Percentiles rank a stretch among this genome's conserved stretches.
Conservation (phyloP, 2,888 invertebrate species). For the Rhagophthalmus giganteus region DNA sequence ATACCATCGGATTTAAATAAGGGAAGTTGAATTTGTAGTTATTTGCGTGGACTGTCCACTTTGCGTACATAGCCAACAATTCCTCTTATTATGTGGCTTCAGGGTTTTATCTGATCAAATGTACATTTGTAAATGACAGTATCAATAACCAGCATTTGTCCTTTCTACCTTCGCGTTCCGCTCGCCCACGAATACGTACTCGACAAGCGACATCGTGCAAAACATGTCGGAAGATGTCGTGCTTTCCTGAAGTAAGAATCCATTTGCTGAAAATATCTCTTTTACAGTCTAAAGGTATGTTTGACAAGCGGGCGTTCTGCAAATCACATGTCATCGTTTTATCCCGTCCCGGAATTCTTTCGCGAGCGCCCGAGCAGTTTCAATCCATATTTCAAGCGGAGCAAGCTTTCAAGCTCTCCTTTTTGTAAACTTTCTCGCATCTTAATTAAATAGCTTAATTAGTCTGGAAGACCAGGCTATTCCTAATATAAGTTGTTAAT, state of each 20-base stretch:
- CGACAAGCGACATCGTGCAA: conserved; percentile 38
- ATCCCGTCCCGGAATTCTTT: conserved; percentile 9
- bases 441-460: conserved; percentile 27
- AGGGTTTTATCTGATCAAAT: conserved; percentile 42
- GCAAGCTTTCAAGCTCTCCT: conserved; percentile 3
- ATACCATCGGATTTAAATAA: conserved; percentile 12
- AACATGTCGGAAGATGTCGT: conserved; percentile 35
- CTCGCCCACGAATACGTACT: conserved; percentile 37
- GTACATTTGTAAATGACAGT: conserved; percentile 51
- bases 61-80: conserved; percentile 21
- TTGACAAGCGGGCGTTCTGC: conserved; percentile 26
- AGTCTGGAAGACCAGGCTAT: too few species aligned
- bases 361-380: too few species aligned
- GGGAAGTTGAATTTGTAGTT: conserved; percentile 18
- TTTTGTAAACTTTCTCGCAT: conserved; percentile 22
- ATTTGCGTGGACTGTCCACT: conserved; percentile 25
- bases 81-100: conserved; percentile 30
- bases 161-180: conserved; percentile 37
- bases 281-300: conserved; percentile 15
- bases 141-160: conserved; percentile 51
- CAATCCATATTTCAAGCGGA: too few species aligned
- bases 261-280: conserved; percentile 27
- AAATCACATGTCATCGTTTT: conserved; percentile 19
- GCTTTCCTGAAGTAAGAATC: conserved; percentile 25
- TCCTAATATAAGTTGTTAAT: neutral